These are phyloP conservation scores for Drosophila ogumai DNA, from an alignment of 1,140 invertebrate species.

Conservation along the genomic window DNA sequence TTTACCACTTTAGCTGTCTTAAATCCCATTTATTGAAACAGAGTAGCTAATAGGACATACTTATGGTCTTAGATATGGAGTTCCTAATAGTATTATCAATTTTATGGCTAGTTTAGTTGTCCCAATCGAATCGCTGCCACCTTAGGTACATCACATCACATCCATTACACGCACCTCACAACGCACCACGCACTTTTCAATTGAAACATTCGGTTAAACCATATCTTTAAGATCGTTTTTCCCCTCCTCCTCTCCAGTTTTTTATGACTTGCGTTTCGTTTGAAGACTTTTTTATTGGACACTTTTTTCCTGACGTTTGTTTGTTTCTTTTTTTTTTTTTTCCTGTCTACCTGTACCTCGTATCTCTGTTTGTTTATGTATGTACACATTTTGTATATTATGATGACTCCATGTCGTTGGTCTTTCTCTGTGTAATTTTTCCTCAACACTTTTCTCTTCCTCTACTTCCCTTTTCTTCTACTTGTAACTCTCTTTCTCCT, in stretches of 20 bases:
- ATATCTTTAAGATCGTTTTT: conserved; percentile 26
- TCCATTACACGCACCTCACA: conserved; percentile 38
- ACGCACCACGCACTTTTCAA: conserved; percentile 33
- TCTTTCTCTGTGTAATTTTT: conserved; percentile 73
- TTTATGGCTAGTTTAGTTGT: conserved; percentile 30
- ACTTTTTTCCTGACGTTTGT: conserved; percentile 47
- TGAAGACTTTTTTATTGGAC: conserved; percentile 58
- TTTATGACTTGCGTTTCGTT: conserved; percentile 68
- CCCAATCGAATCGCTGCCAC: conserved; percentile 28
- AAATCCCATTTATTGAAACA: background rate
- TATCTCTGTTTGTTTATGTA: conserved; percentile 39
- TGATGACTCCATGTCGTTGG: conserved; percentile 63
- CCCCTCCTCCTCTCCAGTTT: background rate
- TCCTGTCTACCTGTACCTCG: conserved; percentile 29
- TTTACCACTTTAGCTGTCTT: background rate
- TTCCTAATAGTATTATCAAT: conserved; percentile 9
- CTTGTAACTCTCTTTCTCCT: conserved; percentile 39
- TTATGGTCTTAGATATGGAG: background rate
- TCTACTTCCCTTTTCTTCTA: conserved; percentile 47
- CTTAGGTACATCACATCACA: conserved; percentile 34
- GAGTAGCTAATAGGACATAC: background rate
- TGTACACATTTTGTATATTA: conserved; percentile 55
- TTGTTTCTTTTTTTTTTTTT: conserved; percentile 6
- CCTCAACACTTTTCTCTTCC: conserved; percentile 73
- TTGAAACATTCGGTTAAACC: conserved; percentile 38